These are phyloP conservation scores for Lanius collurio DNA, from an alignment of 2,113 vertebrate genomes.

Conservation along the genomic window DNA sequence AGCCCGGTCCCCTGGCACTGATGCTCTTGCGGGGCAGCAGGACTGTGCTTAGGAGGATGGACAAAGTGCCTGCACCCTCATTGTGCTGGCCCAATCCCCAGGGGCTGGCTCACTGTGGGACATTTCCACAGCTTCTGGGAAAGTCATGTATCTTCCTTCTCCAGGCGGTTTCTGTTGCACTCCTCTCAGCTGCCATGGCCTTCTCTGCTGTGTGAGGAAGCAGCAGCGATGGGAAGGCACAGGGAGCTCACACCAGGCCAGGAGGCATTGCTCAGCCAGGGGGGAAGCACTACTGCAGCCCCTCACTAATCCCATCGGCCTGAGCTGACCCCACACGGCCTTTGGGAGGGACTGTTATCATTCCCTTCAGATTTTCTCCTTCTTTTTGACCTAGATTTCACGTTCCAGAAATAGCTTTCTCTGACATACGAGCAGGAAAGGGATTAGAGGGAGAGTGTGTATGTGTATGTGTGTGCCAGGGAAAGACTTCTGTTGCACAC, in stretches of 20 bases:
- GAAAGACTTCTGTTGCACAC: neutral
- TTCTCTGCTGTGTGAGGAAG: neutral
- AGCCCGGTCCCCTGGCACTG: neutral
- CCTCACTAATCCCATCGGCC: neutral
- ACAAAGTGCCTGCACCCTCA: neutral
- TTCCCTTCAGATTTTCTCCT: conserved; percentile 47
- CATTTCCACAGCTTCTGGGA: neutral
- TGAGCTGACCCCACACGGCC: neutral
- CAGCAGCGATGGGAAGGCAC: neutral
- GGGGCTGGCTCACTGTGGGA: neutral
- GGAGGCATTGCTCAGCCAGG: neutral
- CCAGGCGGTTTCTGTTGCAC: neutral
- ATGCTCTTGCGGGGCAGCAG: neutral
- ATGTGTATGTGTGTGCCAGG: neutral
- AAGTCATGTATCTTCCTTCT: neutral
- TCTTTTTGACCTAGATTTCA: conserved; percentile 78
- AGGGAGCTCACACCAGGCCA: neutral
- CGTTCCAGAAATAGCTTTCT: conserved; percentile 75
- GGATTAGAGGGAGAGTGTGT: neutral
- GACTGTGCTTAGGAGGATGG: neutral
- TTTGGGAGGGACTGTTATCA: neutral
- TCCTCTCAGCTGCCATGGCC: neutral
- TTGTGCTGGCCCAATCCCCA: neutral
- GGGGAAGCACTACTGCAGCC: neutral
- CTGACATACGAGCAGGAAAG: conserved; percentile 61